Conservation (phyloP, 37 sponge, comb jelly and placozoan species). For the Haliclona indistincta region DNA sequence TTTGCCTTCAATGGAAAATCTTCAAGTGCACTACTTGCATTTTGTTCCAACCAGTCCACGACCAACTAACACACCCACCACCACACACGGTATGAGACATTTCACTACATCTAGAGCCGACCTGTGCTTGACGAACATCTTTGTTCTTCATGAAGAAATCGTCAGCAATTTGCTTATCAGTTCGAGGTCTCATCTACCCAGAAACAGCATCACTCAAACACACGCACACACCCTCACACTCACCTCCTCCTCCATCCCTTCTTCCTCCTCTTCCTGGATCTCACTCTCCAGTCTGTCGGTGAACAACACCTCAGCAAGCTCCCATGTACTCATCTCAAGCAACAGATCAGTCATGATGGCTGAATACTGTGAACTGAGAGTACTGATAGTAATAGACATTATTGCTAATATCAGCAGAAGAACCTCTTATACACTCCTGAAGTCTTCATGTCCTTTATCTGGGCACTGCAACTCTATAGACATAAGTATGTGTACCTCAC, state of each 20-base stretch:
- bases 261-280: background rate
- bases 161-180: constrained; percentile 43
- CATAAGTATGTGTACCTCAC: too few relatives aligned
- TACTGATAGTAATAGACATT: too few relatives aligned
- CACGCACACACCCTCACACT: background rate
- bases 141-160: constrained; percentile 43
- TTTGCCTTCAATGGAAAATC: constrained; percentile 57
- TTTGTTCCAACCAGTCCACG: constrained; percentile 92
- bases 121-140: constrained; percentile 68
- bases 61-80: constrained; percentile 57
- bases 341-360: constrained; percentile 37
- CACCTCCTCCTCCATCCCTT: background rate
- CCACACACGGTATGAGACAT: background rate
- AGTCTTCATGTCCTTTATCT: background rate
- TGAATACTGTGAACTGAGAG: too few relatives aligned
- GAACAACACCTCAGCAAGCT: constrained; percentile 39
- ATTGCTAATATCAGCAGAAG: too few relatives aligned
- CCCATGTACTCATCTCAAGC: constrained; percentile 67
- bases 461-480: background rate
- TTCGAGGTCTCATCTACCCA: constrained; percentile 5
- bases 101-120: background rate
- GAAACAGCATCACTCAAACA: background rate
- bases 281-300: constrained; percentile 35
- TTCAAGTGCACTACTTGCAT: constrained; percentile 49
- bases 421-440: too few relatives aligned